Conservation (phyloP, 2,797 vertebrate species). For the Micrastur ruficollis region DNA sequence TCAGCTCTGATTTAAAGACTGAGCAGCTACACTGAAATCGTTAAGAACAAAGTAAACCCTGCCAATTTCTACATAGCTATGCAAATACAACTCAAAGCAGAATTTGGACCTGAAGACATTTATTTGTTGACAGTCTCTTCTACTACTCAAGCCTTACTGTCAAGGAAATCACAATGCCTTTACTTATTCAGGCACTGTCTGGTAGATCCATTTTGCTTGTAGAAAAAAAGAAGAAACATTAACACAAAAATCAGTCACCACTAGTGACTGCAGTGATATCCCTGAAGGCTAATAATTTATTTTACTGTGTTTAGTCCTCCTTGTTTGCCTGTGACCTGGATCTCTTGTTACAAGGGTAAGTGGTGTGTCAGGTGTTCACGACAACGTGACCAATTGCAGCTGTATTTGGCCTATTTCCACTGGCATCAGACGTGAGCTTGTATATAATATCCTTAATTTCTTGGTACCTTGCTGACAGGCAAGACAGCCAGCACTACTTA, state of each 20-base stretch:
- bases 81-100: not conserved
- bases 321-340: not conserved
- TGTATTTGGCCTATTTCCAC: not conserved
- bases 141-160: not conserved
- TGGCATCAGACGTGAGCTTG: not conserved
- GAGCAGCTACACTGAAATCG: not conserved
- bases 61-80: not conserved
- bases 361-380: not conserved
- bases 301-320: not conserved
- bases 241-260: not conserved
- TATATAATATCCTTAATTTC: not conserved
- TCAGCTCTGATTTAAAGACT: not conserved
- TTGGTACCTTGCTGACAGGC: not conserved
- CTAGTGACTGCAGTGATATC: not conserved
- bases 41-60: not conserved
- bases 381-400: not conserved
- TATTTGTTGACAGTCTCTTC: not conserved
- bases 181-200: not conserved
- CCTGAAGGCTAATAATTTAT: not conserved
- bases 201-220: not conserved
- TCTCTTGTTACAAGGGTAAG: not conserved
- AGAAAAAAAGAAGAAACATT: not conserved
- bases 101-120: not conserved
- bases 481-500: not conserved
- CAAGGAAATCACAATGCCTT: not conserved